phyloP scores from a whole-genome alignment of 2,797 vertebrate species.

The Microctenopoma steveboyesi region DNA sequence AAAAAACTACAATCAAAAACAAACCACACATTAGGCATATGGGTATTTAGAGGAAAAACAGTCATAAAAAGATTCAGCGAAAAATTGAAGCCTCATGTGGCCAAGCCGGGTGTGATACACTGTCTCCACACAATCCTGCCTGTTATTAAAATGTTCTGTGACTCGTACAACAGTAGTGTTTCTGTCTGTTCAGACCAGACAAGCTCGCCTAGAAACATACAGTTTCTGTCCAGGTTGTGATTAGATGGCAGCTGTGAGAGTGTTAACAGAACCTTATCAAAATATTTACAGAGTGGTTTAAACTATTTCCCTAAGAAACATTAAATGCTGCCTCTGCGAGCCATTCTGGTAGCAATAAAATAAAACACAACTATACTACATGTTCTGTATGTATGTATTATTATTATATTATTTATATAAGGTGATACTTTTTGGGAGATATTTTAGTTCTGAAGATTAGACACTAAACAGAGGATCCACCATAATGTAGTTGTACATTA shows the following conservation, averaged over 20 bases:
- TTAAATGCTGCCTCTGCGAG: neutral
- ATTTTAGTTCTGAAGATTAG: constrained; percentile 1
- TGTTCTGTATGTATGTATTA: neutral
- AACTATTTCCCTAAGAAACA: neutral
- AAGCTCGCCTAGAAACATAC: too few relatives aligned
- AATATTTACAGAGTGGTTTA: constrained; percentile 22
- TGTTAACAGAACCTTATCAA: constrained; percentile 5
- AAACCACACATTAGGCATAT: too few relatives aligned
- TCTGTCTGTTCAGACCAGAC: too few relatives aligned
- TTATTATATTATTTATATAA: neutral
- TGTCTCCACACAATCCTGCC: too few relatives aligned
- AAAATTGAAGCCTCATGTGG: neutral
- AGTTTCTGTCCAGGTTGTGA: neutral
- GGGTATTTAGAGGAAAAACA: too few relatives aligned
- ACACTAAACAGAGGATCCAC: neutral
- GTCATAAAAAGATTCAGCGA: neutral
- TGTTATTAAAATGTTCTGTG: too few relatives aligned
- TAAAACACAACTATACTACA: neutral
- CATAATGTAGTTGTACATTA: neutral
- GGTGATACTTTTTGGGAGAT: neutral
- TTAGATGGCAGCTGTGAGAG: constrained; percentile 2
- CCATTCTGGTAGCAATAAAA: neutral
- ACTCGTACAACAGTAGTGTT: too few relatives aligned
- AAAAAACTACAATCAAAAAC: too few relatives aligned
- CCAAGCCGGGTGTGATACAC: too few relatives aligned